These are phyloP conservation scores for Trachemys scripta DNA, from an alignment of 2,113 vertebrate species.

Conservation along the genomic window DNA sequence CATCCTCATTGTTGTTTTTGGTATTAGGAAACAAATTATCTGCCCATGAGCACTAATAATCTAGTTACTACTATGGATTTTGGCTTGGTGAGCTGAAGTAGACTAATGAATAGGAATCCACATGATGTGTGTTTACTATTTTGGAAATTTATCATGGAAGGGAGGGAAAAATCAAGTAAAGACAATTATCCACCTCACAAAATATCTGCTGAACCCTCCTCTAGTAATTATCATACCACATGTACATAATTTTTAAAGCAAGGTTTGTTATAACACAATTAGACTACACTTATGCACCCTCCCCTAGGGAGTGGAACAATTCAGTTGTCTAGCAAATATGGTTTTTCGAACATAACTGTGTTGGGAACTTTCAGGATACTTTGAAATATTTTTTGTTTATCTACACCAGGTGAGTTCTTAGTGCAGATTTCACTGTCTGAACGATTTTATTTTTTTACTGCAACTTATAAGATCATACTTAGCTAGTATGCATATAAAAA, in stretches of 20 bases:
- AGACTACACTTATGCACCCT: slow-evolving; percentile 7
- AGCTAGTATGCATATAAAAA: neutral
- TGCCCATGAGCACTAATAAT: neutral
- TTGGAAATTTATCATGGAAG: neutral
- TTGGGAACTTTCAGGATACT: neutral
- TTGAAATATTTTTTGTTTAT: neutral
- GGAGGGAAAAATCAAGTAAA: neutral
- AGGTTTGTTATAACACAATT: slow-evolving; percentile 22
- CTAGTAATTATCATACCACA: neutral
- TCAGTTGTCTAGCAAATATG: neutral
- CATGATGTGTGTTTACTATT: neutral
- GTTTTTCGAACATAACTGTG: neutral
- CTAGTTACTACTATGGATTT: neutral
- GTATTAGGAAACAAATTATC: neutral
- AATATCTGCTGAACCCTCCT: neutral
- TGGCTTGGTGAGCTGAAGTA: neutral
- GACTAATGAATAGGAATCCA: neutral
- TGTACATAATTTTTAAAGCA: neutral
- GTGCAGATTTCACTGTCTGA: neutral
- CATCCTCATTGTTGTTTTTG: neutral
- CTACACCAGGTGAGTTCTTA: rapidly evolving
- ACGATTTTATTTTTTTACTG: neutral
- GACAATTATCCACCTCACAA: neutral
- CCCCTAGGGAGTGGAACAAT: neutral
- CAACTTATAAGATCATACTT: neutral